Evolutionary conservation across 1,140 invertebrate species (phyloP), one percentile per base, ranked within the genome.

Genomic region (Anadara kagoshimensis): DNA sequence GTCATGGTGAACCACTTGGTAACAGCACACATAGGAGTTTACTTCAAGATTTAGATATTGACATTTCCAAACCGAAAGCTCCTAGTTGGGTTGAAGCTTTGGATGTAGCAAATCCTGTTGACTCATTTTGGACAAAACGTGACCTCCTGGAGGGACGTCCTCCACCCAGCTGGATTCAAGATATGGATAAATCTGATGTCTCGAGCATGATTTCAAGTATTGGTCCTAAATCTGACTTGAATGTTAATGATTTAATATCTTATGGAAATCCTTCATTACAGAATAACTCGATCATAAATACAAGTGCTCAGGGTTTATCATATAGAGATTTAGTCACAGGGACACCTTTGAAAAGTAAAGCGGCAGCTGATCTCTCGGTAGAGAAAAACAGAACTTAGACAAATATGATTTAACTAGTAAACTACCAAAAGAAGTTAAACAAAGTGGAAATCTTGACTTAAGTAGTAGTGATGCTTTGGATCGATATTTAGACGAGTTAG

Each of bases 121-220:
- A 75, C 18, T 69, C 47, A 11, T 56, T 75, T 5, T 75, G 73
- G 73, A 66, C 62, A 1, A 75, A 62, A 61, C 54, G 73, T 26
- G 73, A 75, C 41, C 47, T 75, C 10, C 53, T 69, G 49, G 64
- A 67, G 1, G 70, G 67, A 47, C 73, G 73, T 3, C 58, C 67
- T 11, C 61, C 77, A 66, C 82, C 82, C 0, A 82, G 82, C 71
- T 84, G 82, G 82, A 74, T 84, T 16, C 64, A 78, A 49, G 79
- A 73, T 18, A 47, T 81, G 41, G 75, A 74, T 41, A 57, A 67
- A 22, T 83, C 79, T 26, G 79, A 81, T 62, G 58, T 76, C n/a
- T 47, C 74, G 22, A 56, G 69, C 56, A 18, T 71, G 7, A 62
- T 68, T 16, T 63, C 73, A 56, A 67, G 67, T 70, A 44, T 75